A percentile compares a stretch with the other conserved stretches of the same genome.
Evolutionary conservation across 1,140 invertebrate species (phyloP).

Genomic region (Paralvinella palmiformis): DNA sequence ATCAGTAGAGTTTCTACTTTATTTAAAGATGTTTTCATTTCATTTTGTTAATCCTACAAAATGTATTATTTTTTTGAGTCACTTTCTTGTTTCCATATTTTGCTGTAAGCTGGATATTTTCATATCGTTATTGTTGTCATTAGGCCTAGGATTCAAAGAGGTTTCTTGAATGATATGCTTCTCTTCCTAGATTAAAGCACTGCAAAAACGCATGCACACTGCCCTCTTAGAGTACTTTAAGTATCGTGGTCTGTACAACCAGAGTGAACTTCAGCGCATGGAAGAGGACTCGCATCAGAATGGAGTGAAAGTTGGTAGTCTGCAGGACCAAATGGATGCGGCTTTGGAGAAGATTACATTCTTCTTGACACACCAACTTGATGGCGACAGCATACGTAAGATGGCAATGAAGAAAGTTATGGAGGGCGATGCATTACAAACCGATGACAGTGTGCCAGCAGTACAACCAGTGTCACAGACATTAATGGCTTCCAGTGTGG

Average conservation of each 20-base stretch:
- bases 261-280: constrained; percentile 31
- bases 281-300: constrained; percentile 29
- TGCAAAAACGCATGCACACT: constrained; percentile 36
- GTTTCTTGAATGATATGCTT: background rate
- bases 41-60: too few species aligned
- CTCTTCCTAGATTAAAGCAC: constrained; percentile 28
- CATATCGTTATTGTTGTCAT: background rate
- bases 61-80: constrained; percentile 1
- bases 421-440: background rate
- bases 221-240: constrained; percentile 37
- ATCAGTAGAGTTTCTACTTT: too few species aligned
- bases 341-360: constrained; percentile 32
- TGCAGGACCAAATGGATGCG: constrained; percentile 34
- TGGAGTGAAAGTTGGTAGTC: constrained; percentile 26
- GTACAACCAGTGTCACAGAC: too few species aligned
- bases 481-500: too few species aligned
- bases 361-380: constrained; percentile 32
- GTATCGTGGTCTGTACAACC: constrained; percentile 34
- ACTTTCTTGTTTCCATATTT: constrained; percentile 4
- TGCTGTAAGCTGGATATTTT: background rate
- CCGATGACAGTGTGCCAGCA: background rate
- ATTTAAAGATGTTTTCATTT: too few species aligned
- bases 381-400: constrained; percentile 25
- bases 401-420: constrained; percentile 15
- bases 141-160: background rate